phyloP scores from a whole-genome alignment of 2,888 invertebrate genomes.

The Rhingia campestris region DNA sequence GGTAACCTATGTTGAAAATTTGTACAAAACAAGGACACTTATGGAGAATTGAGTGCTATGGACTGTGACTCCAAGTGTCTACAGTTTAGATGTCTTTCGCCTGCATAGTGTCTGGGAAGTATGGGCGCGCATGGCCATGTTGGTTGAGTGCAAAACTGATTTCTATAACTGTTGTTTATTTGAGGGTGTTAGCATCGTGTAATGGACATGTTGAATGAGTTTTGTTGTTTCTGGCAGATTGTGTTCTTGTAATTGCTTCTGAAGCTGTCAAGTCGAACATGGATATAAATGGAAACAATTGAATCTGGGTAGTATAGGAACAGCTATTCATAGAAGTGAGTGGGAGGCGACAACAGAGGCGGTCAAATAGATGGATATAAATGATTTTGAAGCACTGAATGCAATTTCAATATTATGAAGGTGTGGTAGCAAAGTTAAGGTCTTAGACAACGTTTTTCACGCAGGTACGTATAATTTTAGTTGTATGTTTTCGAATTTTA shows the following conservation, averaged over 20 bases:
- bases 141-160: constrained; percentile 52
- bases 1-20: constrained; percentile 56
- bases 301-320: not conserved
- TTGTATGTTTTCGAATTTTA: too few relatives aligned
- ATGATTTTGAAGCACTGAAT: too few relatives aligned
- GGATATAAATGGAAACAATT: constrained; percentile 51
- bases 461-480: too few relatives aligned
- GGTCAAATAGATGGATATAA: too few relatives aligned
- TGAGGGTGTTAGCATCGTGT: constrained; percentile 64
- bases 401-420: too few relatives aligned
- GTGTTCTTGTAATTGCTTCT: constrained; percentile 52
- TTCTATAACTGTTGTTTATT: constrained; percentile 67
- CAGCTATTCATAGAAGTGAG: too few relatives aligned
- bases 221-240: constrained; percentile 54
- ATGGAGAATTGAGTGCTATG: constrained; percentile 62
- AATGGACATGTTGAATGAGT: constrained; percentile 71
- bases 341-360: too few relatives aligned
- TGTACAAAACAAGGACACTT: constrained; percentile 66
- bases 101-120: constrained; percentile 20
- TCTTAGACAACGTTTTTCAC: too few relatives aligned
- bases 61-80: constrained; percentile 64
- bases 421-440: too few relatives aligned
- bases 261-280: constrained; percentile 62
- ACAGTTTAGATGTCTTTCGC: constrained; percentile 48
- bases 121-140: not conserved